Evolutionary conservation across 2,113 vertebrate species (phyloP), one percentile per base, ranked within the genome.

Genomic region (Phodopus roborovskii): DNA sequence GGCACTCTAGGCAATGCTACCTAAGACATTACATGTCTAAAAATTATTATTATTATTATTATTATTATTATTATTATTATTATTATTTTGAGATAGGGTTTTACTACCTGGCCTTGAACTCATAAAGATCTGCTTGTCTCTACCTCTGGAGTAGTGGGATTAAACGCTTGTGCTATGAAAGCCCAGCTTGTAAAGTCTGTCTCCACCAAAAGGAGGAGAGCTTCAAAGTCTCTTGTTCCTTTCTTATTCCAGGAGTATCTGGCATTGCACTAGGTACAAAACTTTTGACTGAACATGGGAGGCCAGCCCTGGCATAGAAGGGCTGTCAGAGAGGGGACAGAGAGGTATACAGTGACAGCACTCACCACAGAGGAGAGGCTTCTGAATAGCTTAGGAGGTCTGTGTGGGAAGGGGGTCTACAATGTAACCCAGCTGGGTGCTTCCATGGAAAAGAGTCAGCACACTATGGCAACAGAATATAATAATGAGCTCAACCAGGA

Each of bases 401-500:
- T 62, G 45, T 36, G 0, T 78, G 53, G 58, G 79, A 89, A 88
- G 0, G 53, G 42, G 12, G 53, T 56, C 4, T 3, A 36, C 50
- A n/a, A 10, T 81, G 53, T 58, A 19, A 82, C 79, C 33, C 36
- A 39, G 53, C 24, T 15, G 75, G 30, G 16, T 8, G 8, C 2
- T 78, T 17, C 7, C 11, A 4, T 0, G 2, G 58, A 33, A 15
- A 50, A 53, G 36, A n/a, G 20, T 82, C 53, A 82, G 53, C 50
- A 48, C 24, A 28, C 60, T 2, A 45, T n/a, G 6, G 17, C 30
- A 4, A 48, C 45, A 42, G 70, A 17, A n/a, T 6, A 10, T 26
- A 66, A 19, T 6, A 1, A 2, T 28, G 4, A 5, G 19, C 20
- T 7, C 0, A 22, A 4, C 8, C 3, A 9, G 62, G 33, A 30